Evolutionary conservation across 2,113 vertebrate species (phyloP).

Genomic region (Ochotona curzoniae): DNA sequence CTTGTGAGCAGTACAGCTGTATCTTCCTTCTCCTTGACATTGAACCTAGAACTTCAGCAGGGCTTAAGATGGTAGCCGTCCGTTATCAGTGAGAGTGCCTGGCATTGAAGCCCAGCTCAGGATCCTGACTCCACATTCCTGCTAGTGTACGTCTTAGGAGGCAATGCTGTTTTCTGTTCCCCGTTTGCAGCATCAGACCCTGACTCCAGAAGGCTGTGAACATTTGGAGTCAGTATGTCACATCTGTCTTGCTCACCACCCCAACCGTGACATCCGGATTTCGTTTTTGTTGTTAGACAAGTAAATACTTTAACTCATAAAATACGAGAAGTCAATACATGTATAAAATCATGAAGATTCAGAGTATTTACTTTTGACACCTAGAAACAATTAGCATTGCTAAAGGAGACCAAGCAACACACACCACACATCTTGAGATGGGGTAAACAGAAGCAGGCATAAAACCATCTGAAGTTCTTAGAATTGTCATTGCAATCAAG

Average conservation of each 20-base stretch:
- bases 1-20: not conserved
- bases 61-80: too few species aligned
- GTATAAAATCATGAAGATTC: not conserved
- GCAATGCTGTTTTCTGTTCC: too few species aligned
- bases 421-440: not conserved
- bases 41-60: too few species aligned
- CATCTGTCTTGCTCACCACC: too few species aligned
- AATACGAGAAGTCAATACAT: not conserved
- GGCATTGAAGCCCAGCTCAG: too few species aligned
- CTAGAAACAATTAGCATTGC: too few species aligned
- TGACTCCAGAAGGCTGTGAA: too few species aligned
- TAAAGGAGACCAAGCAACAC: not conserved
- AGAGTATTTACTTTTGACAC: not conserved
- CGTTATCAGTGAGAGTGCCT: too few species aligned
- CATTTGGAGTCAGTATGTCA: too few species aligned
- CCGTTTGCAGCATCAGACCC: too few species aligned
- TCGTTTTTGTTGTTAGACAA: not conserved
- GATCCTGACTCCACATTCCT: too few species aligned
- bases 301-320: not conserved
- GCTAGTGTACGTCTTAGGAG: too few species aligned
- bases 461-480: not conserved
- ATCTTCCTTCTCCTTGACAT: not conserved
- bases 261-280: not conserved
- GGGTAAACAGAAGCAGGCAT: not conserved
- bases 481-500: not conserved